These are phyloP conservation scores for Caenorhabditis briggsae DNA, from an alignment of 1,140 invertebrate species.

Conservation along the genomic window DNA sequence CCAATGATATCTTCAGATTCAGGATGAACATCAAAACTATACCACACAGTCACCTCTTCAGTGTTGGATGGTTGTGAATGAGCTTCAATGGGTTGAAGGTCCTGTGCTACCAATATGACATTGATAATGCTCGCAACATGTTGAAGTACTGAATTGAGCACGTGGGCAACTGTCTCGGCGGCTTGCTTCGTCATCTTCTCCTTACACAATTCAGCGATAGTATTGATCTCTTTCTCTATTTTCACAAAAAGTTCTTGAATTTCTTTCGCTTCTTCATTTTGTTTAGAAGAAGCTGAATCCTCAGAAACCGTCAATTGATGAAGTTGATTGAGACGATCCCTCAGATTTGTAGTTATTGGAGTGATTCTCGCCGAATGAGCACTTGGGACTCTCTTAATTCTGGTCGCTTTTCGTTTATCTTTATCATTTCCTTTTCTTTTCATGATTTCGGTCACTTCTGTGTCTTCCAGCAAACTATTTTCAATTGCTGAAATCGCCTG, in stretches of 20 bases:
- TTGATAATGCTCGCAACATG: slow-evolving; percentile 69
- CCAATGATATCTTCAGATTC: slow-evolving; percentile 42
- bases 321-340: slow-evolving; percentile 68
- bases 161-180: slow-evolving; percentile 70
- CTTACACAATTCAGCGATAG: slow-evolving; percentile 71
- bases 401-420: slow-evolving; percentile 4
- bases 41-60: slow-evolving; percentile 3
- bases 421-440: slow-evolving; percentile 25
- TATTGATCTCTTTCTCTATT: slow-evolving; percentile 74
- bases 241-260: slow-evolving; percentile 70
- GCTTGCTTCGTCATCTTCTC: slow-evolving; percentile 67
- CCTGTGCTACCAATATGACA: slow-evolving; percentile 57
- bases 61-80: background rate
- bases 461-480: slow-evolving; percentile 62
- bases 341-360: slow-evolving; percentile 71
- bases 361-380: slow-evolving; percentile 70
- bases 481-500: slow-evolving; percentile 65
- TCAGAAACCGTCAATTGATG: slow-evolving; percentile 38
- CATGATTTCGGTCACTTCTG: slow-evolving; percentile 53
- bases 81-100: slow-evolving; percentile 37
- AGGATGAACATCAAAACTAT: slow-evolving; percentile 34
- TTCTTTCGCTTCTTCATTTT: slow-evolving; percentile 41
- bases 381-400: slow-evolving; percentile 59
- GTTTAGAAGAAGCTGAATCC: slow-evolving; percentile 15
- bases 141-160: slow-evolving; percentile 67